Evolutionary conservation across 2,888 invertebrate genomes (phyloP).

Genomic region (Machimus atricapillus): DNA sequence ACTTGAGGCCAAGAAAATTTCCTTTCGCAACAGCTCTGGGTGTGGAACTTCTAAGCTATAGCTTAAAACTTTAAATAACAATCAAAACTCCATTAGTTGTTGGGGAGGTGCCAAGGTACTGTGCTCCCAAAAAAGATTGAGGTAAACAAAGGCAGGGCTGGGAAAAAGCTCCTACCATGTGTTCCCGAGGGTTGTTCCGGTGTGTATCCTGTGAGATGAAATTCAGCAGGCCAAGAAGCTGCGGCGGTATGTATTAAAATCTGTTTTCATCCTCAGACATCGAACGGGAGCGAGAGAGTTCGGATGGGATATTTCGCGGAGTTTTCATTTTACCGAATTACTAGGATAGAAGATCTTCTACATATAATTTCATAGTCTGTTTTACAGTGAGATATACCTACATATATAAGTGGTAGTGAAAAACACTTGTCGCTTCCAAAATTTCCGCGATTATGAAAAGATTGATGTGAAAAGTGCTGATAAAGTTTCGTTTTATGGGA

Average conservation of each 20-base stretch:
- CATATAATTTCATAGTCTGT: background rate
- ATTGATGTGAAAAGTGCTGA: conserved; percentile 18
- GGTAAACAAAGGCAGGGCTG: conserved; percentile 9
- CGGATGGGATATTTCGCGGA: background rate
- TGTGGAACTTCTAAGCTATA: background rate
- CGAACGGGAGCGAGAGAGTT: conserved; percentile 1
- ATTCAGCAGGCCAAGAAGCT: conserved; percentile 2
- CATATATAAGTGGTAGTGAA: background rate
- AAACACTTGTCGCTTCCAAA: conserved; percentile 7
- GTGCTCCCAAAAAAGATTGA: background rate
- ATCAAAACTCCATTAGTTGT: background rate
- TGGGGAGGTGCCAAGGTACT: background rate
- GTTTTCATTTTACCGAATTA: background rate
- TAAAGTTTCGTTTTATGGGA: background rate
- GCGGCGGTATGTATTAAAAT: background rate
- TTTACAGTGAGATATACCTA: background rate
- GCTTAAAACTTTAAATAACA: background rate
- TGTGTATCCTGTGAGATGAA: conserved; percentile 18
- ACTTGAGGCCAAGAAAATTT: background rate
- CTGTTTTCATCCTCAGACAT: conserved; percentile 1
- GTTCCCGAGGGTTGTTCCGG: background rate
- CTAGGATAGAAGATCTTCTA: background rate
- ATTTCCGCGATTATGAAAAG: background rate
- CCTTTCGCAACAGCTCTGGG: background rate
- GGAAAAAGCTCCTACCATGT: conserved; percentile 11